Percentiles rank a stretch among this genome's conserved stretches.
phyloP scores from a whole-genome alignment of 2,888 invertebrate genomes.

The Netelia inedita region DNA sequence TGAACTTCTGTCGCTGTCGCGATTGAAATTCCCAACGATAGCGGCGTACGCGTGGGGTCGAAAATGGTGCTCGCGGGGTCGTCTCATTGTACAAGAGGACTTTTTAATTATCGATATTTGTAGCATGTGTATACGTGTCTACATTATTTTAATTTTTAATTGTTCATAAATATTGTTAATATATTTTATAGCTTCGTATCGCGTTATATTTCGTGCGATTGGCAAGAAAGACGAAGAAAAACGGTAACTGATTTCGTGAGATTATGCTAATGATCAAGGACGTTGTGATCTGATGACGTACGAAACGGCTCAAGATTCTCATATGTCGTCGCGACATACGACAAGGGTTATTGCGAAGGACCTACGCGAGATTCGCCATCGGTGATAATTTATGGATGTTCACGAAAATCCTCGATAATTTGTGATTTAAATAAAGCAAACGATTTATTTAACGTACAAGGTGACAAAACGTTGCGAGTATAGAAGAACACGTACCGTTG shows the following conservation, averaged over 20 bases:
- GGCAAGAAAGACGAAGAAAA: not conserved
- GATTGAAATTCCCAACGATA: not conserved
- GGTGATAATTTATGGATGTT: not conserved
- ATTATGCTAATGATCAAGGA: slow-evolving; percentile 15
- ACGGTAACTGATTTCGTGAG: not conserved
- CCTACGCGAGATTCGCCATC: not conserved
- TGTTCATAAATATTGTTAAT: not conserved
- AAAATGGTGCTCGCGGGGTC: not conserved
- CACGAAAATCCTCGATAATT: not conserved
- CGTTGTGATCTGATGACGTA: not conserved
- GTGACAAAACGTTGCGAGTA: not conserved
- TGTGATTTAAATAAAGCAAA: not conserved
- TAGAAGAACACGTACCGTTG: not conserved
- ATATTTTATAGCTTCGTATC: not conserved
- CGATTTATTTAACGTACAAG: not conserved
- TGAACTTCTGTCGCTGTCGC: not conserved
- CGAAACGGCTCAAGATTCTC: not conserved
- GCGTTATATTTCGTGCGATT: not conserved
- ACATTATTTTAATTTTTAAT: not conserved
- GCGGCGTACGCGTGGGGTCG: not conserved
- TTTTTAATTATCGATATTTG: not conserved
- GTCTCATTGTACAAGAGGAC: not conserved
- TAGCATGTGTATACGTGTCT: not conserved
- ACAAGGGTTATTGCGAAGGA: not conserved
- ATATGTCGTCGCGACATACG: not conserved